These are phyloP conservation scores for Pelagia noctiluca DNA, from an alignment of 30 jellyfish, hydroid and myxozoan genomes.

Conservation along the genomic window DNA sequence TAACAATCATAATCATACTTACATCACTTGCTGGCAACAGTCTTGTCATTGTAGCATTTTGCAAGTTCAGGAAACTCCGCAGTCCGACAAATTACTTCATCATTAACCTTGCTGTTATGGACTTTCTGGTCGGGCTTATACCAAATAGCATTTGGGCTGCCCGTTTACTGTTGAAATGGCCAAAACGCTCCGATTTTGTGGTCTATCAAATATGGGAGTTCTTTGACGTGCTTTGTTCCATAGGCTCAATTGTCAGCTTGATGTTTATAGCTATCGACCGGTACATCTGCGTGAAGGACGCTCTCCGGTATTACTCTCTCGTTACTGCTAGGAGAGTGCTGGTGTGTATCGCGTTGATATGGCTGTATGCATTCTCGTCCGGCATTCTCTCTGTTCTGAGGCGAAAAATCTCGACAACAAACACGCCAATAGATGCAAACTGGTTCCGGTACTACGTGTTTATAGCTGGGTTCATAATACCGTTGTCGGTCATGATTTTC, in stretches of 20 bases:
- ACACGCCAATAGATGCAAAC: too few species aligned
- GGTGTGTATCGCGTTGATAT: conserved; percentile 23
- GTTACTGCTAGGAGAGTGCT: conserved; percentile 14
- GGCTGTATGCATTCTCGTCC: conserved; percentile 25
- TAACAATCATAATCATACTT: conserved; percentile 13
- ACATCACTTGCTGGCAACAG: conserved; percentile 61
- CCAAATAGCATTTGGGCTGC: conserved; percentile 49
- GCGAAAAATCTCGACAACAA: background rate
- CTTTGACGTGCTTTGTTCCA: conserved; percentile 22
- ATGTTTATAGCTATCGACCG: conserved; percentile 61
- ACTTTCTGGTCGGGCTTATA: conserved; percentile 51
- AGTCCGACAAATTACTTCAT: conserved; percentile 60
- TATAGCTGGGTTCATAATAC: conserved; percentile 43
- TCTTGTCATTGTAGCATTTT: conserved; percentile 58
- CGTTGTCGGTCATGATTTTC: conserved; percentile 47
- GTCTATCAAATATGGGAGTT: conserved; percentile 52
- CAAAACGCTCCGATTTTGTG: background rate
- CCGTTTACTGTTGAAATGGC: conserved; percentile 7
- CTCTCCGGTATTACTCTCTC: conserved; percentile 39
- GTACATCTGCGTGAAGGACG: conserved; percentile 56
- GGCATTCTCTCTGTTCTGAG: conserved; percentile 43
- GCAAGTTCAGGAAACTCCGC: conserved; percentile 49
- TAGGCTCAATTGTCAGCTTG: conserved; percentile 43
- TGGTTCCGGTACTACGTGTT: conserved; percentile 40
- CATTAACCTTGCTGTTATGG: conserved; percentile 49